Conservation (phyloP, 2,888 invertebrate genomes). For the Pelosia muscerda region DNA sequence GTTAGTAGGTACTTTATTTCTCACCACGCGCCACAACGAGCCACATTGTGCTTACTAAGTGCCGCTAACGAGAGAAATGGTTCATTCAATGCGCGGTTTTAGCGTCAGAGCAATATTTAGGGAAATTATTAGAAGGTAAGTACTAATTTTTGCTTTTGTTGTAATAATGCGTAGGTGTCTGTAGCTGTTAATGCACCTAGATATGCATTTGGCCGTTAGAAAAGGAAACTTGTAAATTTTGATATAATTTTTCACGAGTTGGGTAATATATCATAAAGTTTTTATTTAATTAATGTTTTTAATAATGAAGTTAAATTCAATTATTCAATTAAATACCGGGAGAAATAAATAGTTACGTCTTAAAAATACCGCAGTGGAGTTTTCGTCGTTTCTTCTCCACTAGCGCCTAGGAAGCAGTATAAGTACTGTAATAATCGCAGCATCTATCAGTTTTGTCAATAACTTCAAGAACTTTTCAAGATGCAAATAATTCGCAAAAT, state of each 20-base stretch:
- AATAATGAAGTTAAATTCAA: too few species aligned
- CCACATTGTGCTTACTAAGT: conserved; percentile 33
- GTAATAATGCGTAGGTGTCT: not conserved
- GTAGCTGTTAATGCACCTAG: not conserved
- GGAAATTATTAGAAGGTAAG: not conserved
- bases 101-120: not conserved
- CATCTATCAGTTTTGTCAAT: too few species aligned
- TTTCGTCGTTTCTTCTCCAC: too few species aligned
- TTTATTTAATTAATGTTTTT: too few species aligned
- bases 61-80: conserved; percentile 48
- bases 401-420: too few species aligned
- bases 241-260: not conserved
- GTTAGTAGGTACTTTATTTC: not conserved
- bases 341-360: too few species aligned
- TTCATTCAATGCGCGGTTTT: conserved; percentile 32
- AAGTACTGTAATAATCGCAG: too few species aligned
- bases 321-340: too few species aligned
- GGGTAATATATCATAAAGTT: too few species aligned
- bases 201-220: not conserved
- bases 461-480: too few species aligned
- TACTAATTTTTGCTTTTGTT: conserved; percentile 4
- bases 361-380: too few species aligned
- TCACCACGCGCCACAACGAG: conserved; percentile 6
- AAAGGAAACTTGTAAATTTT: not conserved
- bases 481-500: too few species aligned